Evolutionary conservation across 2,113 vertebrate genomes (phyloP).

Genomic region (Paedocypris sp.): DNA sequence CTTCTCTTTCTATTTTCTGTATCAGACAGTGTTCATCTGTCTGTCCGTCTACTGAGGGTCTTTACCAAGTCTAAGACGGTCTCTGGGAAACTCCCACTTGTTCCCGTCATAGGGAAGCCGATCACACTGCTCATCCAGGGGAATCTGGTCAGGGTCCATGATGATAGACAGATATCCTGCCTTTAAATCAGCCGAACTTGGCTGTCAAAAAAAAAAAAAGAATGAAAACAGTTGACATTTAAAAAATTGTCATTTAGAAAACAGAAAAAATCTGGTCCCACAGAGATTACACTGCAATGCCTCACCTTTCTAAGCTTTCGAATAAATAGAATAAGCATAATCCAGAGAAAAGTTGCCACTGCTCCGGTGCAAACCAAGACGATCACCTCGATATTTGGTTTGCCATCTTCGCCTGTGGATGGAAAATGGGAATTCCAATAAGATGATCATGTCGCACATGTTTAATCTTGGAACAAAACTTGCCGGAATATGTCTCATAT

Average conservation of each 20-base stretch:
- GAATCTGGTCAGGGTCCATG: slow-evolving; percentile 86
- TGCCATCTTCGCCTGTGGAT: slow-evolving; percentile 73
- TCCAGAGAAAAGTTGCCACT: slow-evolving; percentile 85
- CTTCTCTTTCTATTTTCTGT: no score
- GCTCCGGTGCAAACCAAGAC: slow-evolving; percentile 82
- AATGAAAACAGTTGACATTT: background rate
- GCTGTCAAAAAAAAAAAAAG: slow-evolving; percentile 33
- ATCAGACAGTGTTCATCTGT: no score
- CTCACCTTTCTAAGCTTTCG: slow-evolving; percentile 82
- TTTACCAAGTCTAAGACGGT: slow-evolving; percentile 71
- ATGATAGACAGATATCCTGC: slow-evolving; percentile 87
- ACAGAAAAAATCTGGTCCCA: no score
- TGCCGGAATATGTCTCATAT: no score
- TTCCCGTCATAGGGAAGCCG: slow-evolving; percentile 83
- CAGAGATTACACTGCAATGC: background rate
- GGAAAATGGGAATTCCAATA: background rate
- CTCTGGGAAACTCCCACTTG: slow-evolving; percentile 90
- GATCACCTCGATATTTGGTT: slow-evolving; percentile 80
- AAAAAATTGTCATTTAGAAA: no score
- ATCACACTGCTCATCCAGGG: slow-evolving; percentile 81
- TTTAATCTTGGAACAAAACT: no score
- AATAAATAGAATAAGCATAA: slow-evolving; percentile 84
- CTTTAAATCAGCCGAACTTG: slow-evolving; percentile 74
- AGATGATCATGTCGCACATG: background rate
- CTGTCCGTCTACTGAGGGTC: no score